Conservation (phyloP, 1,140 invertebrate species). For the Acyrthosiphon pisum region DNA sequence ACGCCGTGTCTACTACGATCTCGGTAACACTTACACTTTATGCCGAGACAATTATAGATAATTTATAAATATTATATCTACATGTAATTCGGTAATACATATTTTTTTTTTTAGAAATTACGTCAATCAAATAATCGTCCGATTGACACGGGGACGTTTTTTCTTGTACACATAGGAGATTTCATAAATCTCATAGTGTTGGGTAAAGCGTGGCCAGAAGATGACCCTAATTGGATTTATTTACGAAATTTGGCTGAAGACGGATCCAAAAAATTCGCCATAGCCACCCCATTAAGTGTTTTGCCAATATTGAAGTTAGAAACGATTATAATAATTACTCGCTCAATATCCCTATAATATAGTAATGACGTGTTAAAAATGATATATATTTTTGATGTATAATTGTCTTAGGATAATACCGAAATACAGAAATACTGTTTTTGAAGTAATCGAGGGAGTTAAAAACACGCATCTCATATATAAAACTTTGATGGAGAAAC, state of each 20-base stretch:
- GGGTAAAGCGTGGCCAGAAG: slow-evolving; percentile 72
- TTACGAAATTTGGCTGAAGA: slow-evolving; percentile 78
- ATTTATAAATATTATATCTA: not conserved
- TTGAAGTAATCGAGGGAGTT: slow-evolving; percentile 72
- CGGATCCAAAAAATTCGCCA: slow-evolving; percentile 78
- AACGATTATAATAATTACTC: not conserved
- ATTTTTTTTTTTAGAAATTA: slow-evolving; percentile 43
- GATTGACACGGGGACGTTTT: slow-evolving; percentile 65
- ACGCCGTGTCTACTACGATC: slow-evolving; percentile 70
- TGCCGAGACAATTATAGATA: not conserved
- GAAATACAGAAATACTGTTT: slow-evolving; percentile 67
- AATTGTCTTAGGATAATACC: slow-evolving; percentile 67
- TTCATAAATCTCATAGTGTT: slow-evolving; percentile 79
- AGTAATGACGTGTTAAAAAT: not conserved
- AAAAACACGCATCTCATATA: slow-evolving; percentile 76
- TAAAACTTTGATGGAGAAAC: slow-evolving; percentile 70
- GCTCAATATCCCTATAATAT: not conserved
- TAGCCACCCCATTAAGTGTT: slow-evolving; percentile 83
- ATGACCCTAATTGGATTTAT: slow-evolving; percentile 78
- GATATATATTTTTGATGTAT: not conserved
- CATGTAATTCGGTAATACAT: too few species aligned
- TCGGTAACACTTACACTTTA: slow-evolving; percentile 28
- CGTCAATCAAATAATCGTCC: slow-evolving; percentile 61
- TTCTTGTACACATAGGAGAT: slow-evolving; percentile 79
- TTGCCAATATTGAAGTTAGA: slow-evolving; percentile 78